Conservation (phyloP, 2,113 vertebrate species). For the Castor canadensis region DNA sequence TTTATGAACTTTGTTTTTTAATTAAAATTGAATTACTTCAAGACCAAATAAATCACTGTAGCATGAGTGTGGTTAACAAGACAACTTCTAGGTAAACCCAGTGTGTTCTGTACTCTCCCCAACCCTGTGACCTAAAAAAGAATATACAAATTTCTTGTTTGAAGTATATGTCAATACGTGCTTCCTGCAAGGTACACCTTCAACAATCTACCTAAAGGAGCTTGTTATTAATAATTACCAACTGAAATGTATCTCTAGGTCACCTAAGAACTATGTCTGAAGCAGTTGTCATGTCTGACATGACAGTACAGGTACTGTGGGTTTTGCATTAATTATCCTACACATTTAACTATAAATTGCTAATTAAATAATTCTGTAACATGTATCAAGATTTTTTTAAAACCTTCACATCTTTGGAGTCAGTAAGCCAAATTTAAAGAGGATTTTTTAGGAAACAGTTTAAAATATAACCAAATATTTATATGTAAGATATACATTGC, state of each 20-base stretch:
- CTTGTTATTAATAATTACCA: neutral
- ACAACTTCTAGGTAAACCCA: neutral
- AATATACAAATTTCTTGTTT: neutral
- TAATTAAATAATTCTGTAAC: too few species aligned
- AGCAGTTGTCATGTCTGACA: too few species aligned
- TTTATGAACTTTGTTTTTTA: neutral
- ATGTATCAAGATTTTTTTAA: neutral
- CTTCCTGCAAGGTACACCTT: neutral
- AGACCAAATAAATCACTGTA: neutral
- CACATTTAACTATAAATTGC: too few species aligned
- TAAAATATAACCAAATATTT: neutral
- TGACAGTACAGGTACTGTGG: too few species aligned
- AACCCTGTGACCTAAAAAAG: too few species aligned
- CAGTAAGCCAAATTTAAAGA: neutral
- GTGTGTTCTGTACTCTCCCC: neutral
- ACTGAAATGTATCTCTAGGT: neutral
- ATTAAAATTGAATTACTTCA: neutral
- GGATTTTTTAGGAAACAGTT: neutral
- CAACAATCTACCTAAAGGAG: neutral
- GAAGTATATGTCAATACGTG: neutral
- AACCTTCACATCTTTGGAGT: neutral
- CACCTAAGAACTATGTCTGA: neutral
- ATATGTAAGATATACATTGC: neutral
- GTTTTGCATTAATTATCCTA: neutral
- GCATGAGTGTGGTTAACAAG: neutral